Evolutionary conservation across 2,113 vertebrate genomes (phyloP), one percentile per base, ranked within the genome.

Genomic region (Zapornia atra): DNA sequence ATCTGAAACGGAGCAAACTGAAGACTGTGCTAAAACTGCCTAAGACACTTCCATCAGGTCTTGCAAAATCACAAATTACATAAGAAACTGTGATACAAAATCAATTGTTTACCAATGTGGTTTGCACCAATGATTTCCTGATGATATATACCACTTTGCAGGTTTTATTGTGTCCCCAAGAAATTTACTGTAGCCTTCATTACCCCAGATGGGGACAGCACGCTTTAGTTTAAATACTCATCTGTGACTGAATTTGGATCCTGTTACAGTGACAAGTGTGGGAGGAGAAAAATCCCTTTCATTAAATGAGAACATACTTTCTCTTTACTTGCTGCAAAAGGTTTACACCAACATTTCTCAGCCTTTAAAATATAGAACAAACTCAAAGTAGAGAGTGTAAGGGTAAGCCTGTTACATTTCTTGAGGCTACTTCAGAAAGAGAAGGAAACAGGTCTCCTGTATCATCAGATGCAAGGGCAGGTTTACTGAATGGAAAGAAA

Each of bases 11-110:
- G 4, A 54, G 36, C 28, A 81, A 89, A 80, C 36, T 26, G 40
- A 65, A 83, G 70, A 44, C n/a, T 60, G 0, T 36, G 65, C 59
- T 84, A 42, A 73, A 92, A 80, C 19, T 40, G 13, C 2, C 0
- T 28, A 31, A 71, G 10, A 59, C 21, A 56, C 16, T 80, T 64
- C 6, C 6, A 28, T 61, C 15, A 53, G 42, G 13, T 46, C 68
- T 63, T 66, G 44, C 25, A 69, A 16, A 6, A 77, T 44, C 33
- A 61, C 3, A 1, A n/a, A 61, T 42, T 50, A 72, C 0, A 0
- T 80, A 69, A 54, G 71, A 80, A 88, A 70, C 2, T 38, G 50
- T 48, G 42, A 17, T 59, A 51, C 2, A 3, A 79, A 86, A 90
- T 64, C 15, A 86, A 4, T 2, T 60, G 68, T 59, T 94, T 44